Conservation (phyloP, 2,797 vertebrate genomes). For the Aselliscus stoliczkanus region DNA sequence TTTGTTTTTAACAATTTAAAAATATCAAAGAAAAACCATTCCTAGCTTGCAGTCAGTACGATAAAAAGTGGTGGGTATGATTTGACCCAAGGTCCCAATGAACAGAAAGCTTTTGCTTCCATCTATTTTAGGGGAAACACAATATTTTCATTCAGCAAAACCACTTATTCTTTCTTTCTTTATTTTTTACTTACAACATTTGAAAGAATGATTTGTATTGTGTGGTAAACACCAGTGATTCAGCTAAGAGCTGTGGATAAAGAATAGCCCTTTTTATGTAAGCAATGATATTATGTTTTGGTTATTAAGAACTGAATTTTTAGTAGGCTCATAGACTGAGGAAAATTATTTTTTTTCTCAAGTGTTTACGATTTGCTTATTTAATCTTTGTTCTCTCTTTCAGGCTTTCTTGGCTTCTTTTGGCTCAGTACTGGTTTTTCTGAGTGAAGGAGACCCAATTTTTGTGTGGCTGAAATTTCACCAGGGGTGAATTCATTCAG, state of each 20-base stretch:
- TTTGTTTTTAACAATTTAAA: neutral
- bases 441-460: conserved; percentile 32
- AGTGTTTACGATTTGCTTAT: conserved; percentile 57
- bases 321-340: neutral
- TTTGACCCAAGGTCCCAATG: neutral
- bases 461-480: conserved; percentile 60
- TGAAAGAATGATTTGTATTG: conserved; percentile 51
- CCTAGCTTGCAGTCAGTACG: neutral
- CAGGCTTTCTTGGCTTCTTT: neutral
- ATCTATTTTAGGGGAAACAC: neutral
- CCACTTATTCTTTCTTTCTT: neutral
- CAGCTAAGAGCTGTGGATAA: conserved; percentile 9
- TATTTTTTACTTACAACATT: neutral
- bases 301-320: conserved; percentile 42
- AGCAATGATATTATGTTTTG: conserved; percentile 10
- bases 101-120: conserved; percentile 4
- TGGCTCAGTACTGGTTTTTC: conserved; percentile 7
- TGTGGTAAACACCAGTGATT: conserved; percentile 40
- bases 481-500: conserved; percentile 36
- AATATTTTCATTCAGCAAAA: conserved; percentile 35
- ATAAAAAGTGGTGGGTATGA: neutral
- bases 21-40: neutral
- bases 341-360: conserved; percentile 42
- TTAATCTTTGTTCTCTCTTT: conserved; percentile 40
- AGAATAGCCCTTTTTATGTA: conserved; percentile 49